Evolutionary conservation across 1,140 invertebrate species (phyloP), one percentile per base, ranked within the genome.

Genomic region (Protaetia brevitarsis): DNA sequence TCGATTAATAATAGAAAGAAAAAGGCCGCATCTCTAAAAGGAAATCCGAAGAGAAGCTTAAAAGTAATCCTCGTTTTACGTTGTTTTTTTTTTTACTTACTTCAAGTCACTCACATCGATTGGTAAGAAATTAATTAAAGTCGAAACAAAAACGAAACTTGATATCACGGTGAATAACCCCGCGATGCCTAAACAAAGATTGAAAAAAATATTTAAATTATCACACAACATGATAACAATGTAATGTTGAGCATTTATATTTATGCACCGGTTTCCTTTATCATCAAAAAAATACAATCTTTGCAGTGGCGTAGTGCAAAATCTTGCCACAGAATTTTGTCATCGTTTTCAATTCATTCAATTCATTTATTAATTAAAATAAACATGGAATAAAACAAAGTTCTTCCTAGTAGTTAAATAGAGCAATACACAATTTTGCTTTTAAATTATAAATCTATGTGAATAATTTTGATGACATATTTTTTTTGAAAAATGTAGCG

Each of bases 1-100:
- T 98, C 95, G 68, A 96, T 91, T 34, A 98, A 84, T 5, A 98
- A 82, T 13, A 98, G 80, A 76, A 97, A 94, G 76, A 97, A 91
- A 76, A 97, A 96, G 23, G 96, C 81, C 0, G 95, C 94, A 81
- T 97, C 94, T 78, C 59, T 61, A 36, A n/a, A 34, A 61, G 2
- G 7, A 34, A 34, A 34, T 34, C n/a, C n/a, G n/a, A n/a, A n/a
- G n/a, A n/a, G n/a, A n/a, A n/a, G n/a, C n/a, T n/a, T n/a, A 51
- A 13, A 8, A 51, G 10, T 51, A 6, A 51, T 8, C 16, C 16
- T 51, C 21, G 16, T 51, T 51, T 8, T 19, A 11, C 26, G 21
- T 27, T 3, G 29, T 28, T 58, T 13, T n/a, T 27, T 3, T 28
- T n/a, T 58, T 34, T 19, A 31, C 59, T 30, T 36, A 61, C 59